Evolutionary conservation across 2,797 vertebrate genomes (phyloP).

Genomic region (Tarsius wallacei): DNA sequence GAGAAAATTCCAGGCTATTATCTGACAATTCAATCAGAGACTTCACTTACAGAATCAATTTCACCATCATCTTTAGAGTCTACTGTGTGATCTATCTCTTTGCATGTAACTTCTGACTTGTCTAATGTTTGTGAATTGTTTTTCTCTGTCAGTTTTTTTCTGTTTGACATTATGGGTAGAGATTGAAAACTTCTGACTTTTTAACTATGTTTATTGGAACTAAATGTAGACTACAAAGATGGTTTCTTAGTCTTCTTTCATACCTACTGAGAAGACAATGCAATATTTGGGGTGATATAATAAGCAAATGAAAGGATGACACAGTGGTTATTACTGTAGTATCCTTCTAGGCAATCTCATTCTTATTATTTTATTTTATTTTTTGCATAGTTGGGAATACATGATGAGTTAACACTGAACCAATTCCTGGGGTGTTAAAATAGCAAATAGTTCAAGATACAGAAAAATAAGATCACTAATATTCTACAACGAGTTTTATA

Average conservation of each 20-base stretch:
- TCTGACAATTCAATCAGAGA: background rate
- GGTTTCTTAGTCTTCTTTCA: background rate
- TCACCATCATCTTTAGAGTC: background rate
- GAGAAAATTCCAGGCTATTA: constrained; percentile 5
- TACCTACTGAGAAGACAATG: background rate
- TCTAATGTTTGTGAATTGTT: background rate
- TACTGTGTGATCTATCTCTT: background rate
- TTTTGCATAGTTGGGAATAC: background rate
- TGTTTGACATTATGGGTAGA: background rate
- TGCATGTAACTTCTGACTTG: background rate
- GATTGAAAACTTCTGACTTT: background rate
- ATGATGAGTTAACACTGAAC: background rate
- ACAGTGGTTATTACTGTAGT: background rate
- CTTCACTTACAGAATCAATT: background rate
- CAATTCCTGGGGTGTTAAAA: background rate
- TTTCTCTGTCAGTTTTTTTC: background rate
- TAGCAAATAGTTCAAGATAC: background rate
- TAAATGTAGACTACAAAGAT: constrained; percentile 8
- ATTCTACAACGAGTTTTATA: background rate
- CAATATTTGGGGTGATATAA: background rate
- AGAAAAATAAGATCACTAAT: constrained; percentile 21
- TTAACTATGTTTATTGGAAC: background rate
- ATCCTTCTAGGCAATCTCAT: background rate
- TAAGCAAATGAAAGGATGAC: background rate
- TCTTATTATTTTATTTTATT: constrained; percentile 11